Percentiles rank a stretch among this genome's conserved stretches.
Conservation (phyloP, 2,888 invertebrate genomes). For the Drosophila nigricruria region DNA sequence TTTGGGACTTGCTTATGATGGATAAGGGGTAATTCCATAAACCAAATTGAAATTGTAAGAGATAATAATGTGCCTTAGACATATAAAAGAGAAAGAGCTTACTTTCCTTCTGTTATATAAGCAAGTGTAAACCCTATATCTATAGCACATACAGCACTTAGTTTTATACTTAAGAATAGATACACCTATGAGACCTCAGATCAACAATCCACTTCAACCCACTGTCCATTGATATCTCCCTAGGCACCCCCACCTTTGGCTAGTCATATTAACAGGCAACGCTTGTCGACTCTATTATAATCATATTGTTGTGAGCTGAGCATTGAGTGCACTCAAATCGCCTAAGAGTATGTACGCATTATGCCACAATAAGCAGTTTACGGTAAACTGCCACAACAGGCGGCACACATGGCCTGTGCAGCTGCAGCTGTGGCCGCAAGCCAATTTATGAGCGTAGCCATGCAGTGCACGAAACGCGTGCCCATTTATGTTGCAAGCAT, state of each 20-base stretch:
- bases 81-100: not conserved
- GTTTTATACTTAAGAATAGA: not conserved
- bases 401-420: conserved; percentile 14
- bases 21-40: not conserved
- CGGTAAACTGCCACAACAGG: conserved; percentile 27
- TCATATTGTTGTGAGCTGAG: conserved; percentile 15
- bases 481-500: conserved; percentile 14
- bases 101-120: too few species aligned
- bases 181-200: not conserved
- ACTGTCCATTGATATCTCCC: not conserved
- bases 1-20: not conserved
- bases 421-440: conserved; percentile 14
- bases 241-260: not conserved
- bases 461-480: conserved; percentile 14
- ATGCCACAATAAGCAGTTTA: conserved; percentile 42
- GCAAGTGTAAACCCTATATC: not conserved
- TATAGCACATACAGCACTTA: not conserved
- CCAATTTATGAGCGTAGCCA: conserved; percentile 39
- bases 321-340: conserved; percentile 28
- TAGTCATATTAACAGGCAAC: not conserved
- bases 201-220: not conserved
- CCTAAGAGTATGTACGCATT: conserved; percentile 18
- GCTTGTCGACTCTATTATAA: conserved; percentile 11
- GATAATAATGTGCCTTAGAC: not conserved
- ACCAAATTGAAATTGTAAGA: not conserved